A percentile compares a stretch with the other conserved stretches of the same genome.
These are phyloP conservation scores for Squalus acanthias DNA, from an alignment of 2,797 vertebrate species.

Conservation along the genomic window DNA sequence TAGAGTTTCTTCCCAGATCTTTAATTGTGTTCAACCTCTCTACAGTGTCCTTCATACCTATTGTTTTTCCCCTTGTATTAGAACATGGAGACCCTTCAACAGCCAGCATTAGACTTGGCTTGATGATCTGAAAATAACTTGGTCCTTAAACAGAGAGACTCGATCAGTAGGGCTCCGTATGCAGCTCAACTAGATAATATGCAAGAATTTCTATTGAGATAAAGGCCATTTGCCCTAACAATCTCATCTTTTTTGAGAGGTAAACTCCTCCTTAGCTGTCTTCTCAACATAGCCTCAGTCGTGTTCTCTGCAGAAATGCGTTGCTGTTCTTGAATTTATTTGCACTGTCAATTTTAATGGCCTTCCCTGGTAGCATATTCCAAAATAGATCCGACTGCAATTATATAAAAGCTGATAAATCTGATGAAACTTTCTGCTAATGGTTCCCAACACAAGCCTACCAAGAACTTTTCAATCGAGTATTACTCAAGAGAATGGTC, in stretches of 20 bases:
- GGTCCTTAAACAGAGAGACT: neutral
- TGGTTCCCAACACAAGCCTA: neutral
- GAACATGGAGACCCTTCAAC: neutral
- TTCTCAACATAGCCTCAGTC: neutral
- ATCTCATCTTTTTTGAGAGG: neutral
- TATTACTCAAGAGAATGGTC: neutral
- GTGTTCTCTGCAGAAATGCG: neutral
- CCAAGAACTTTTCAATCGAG: neutral
- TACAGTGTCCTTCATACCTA: neutral
- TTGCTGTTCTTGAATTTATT: neutral
- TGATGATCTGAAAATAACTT: neutral
- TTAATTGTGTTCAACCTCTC: neutral
- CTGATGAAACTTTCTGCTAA: neutral
- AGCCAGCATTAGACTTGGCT: neutral
- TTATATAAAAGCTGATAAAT: neutral
- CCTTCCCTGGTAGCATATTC: neutral
- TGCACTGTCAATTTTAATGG: neutral
- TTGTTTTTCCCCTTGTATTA: neutral
- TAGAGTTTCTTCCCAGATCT: neutral
- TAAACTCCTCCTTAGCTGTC: neutral
- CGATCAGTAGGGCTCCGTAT: neutral
- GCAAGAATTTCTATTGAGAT: neutral
- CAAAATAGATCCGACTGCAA: neutral
- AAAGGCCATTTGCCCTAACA: neutral
- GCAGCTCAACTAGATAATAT: neutral